phyloP scores from a whole-genome alignment of 2,113 vertebrate species.

The Muntiacus muntjak region DNA sequence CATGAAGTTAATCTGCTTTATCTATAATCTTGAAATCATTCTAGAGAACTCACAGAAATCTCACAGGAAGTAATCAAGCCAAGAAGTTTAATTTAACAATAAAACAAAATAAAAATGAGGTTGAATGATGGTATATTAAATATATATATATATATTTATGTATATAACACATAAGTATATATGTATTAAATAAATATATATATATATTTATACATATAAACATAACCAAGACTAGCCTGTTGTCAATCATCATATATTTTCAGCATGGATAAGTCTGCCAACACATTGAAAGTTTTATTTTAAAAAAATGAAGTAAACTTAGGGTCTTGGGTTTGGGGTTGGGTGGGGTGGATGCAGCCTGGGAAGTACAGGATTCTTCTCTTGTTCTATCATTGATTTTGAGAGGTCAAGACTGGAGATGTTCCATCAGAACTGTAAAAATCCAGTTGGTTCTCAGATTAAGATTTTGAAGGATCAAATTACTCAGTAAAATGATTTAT shows the following conservation, averaged over 20 bases:
- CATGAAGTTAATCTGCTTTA: background rate
- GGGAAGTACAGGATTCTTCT: background rate
- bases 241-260: background rate
- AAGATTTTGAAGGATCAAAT: background rate
- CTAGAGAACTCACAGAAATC: background rate
- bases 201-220: background rate
- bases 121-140: background rate
- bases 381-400: background rate
- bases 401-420: background rate
- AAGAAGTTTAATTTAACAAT: background rate
- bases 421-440: background rate
- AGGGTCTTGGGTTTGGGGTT: background rate
- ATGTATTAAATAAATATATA: too few species aligned
- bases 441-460: background rate
- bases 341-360: background rate
- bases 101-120: conserved; percentile 19
- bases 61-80: background rate
- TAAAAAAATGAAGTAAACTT: background rate
- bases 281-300: background rate
- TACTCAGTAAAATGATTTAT: background rate
- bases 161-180: too few species aligned
- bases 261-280: background rate
- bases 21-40: conserved; percentile 24
- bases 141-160: background rate
- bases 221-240: background rate